Percentiles rank a stretch among this genome's conserved stretches.
phyloP scores from a whole-genome alignment of 2,113 vertebrate genomes.

The Lagopus leucura region DNA sequence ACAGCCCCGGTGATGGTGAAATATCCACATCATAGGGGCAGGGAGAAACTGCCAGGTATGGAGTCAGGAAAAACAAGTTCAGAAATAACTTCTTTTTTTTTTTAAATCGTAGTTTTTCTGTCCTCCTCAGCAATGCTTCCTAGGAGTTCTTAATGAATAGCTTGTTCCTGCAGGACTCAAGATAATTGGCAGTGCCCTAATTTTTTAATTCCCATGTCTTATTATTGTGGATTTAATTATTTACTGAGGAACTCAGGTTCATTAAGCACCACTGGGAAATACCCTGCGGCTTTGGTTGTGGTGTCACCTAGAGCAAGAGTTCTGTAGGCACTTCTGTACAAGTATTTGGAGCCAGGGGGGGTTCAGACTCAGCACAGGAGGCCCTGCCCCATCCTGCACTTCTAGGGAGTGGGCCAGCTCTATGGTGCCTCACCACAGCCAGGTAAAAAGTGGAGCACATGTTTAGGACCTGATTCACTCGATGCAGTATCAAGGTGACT shows the following conservation, averaged over 20 bases:
- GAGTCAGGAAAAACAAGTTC: background rate
- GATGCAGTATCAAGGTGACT: background rate
- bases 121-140: background rate
- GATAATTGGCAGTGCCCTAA: background rate
- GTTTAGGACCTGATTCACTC: accelerated
- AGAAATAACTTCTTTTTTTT: background rate
- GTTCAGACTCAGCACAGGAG: accelerated
- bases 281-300: background rate
- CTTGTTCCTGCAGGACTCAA: background rate
- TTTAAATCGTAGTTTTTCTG: background rate
- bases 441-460: accelerated
- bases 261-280: background rate
- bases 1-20: accelerated
- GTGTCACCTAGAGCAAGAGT: background rate
- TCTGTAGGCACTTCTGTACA: too few relatives aligned
- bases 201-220: background rate
- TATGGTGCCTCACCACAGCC: accelerated
- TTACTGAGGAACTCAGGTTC: background rate
- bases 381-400: background rate
- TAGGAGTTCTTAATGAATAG: background rate
- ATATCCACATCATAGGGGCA: background rate
- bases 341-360: too few relatives aligned
- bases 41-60: background rate
- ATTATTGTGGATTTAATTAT: background rate
- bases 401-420: accelerated